Evolutionary conservation across 1,140 invertebrate genomes (phyloP).

Genomic region (Chelonus insularis): DNA sequence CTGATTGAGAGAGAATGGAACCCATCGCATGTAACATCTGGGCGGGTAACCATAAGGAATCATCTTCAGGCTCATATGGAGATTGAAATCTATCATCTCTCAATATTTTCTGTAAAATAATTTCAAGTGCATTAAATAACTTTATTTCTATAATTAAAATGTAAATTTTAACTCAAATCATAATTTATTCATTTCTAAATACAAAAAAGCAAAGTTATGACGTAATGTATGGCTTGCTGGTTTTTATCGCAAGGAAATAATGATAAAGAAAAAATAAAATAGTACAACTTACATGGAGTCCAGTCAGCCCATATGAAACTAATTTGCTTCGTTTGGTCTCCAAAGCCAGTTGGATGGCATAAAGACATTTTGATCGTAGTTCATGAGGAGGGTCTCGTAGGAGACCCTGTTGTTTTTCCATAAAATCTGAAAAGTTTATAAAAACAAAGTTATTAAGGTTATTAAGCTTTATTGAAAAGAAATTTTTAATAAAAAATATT

Average conservation of each 20-base stretch:
- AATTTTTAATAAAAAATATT: too few relatives aligned
- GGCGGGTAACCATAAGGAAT: conserved; percentile 86
- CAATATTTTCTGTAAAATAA: conserved; percentile 74
- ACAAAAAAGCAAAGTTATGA: too few relatives aligned
- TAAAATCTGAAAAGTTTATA: too few relatives aligned
- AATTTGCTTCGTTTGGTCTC: conserved; percentile 86
- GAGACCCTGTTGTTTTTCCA: conserved; percentile 78
- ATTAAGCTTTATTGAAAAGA: too few relatives aligned
- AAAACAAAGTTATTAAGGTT: conserved; percentile 1
- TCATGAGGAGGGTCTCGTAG: conserved; percentile 80
- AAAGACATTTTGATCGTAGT: conserved; percentile 78
- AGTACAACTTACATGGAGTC: conserved; percentile 74
- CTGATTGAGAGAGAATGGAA: conserved; percentile 73
- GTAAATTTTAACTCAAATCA: too few relatives aligned
- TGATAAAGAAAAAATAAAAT: background rate
- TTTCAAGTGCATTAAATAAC: background rate
- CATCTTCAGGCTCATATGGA: conserved; percentile 87
- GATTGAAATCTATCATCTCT: conserved; percentile 89
- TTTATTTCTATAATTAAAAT: background rate
- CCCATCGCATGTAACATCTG: conserved; percentile 83
- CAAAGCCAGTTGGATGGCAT: conserved; percentile 80
- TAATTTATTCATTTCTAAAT: too few relatives aligned
- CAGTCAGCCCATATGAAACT: conserved; percentile 77
- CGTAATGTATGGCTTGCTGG: background rate
- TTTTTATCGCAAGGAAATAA: background rate